These are phyloP conservation scores for Alces alces DNA, from an alignment of 2,113 vertebrate genomes.

Conservation along the genomic window DNA sequence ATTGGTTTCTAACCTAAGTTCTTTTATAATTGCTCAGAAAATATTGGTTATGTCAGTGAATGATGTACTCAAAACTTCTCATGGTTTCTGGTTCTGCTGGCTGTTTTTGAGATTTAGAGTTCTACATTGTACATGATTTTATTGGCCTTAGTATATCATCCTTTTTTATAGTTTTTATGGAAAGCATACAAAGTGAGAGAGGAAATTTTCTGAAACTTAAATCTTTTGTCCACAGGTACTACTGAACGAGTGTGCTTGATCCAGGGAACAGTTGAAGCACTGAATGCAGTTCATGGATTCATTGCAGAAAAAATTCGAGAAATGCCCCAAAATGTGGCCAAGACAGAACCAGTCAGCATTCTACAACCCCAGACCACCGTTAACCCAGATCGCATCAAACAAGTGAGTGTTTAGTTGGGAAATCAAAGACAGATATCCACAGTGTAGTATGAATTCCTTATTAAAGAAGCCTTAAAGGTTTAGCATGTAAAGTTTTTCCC, in stretches of 20 bases:
- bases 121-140: neutral
- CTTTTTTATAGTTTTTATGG: neutral
- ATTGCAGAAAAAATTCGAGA: slow-evolving; percentile 99
- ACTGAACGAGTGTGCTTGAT: slow-evolving; percentile 99
- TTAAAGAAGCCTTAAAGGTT: slow-evolving; percentile 61
- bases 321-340: slow-evolving; percentile 99
- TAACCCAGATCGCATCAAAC: slow-evolving; percentile 99
- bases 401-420: slow-evolving; percentile 89
- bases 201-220: neutral
- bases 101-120: neutral
- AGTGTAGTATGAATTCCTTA: slow-evolving; percentile 61
- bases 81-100: neutral
- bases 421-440: slow-evolving; percentile 70
- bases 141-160: neutral
- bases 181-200: neutral
- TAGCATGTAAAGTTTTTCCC: slow-evolving; percentile 39
- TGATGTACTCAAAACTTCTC: neutral
- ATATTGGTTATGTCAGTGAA: neutral
- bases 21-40: neutral
- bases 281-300: slow-evolving; percentile 99
- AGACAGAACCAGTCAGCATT: slow-evolving; percentile 99
- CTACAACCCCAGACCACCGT: slow-evolving; percentile 99
- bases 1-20: neutral
- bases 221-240: slow-evolving; percentile 87
- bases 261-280: slow-evolving; percentile 98